Base-by-base conservation (phyloP, 2,888 invertebrate species). In the Encarsia formosa region DNA sequence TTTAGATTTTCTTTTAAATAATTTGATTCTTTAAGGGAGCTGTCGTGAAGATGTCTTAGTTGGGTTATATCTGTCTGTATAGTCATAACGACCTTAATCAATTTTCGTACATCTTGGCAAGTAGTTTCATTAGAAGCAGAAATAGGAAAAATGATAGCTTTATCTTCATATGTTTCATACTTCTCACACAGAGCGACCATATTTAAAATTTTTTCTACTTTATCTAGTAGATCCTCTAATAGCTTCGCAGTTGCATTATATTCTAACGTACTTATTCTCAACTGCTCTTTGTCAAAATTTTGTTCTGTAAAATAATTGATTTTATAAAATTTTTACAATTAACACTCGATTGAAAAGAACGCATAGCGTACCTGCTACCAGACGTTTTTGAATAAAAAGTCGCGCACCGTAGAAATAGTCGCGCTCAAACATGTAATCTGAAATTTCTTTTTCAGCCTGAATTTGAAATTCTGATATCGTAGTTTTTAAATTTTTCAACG, bases 91-190 rank as follows among this genome's bases (percentile, higher is more conserved):
- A n/a, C n/a, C n/a, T n/a, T n/a, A n/a, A n/a, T n/a, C n/a, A n/a
- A n/a, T n/a, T n/a, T n/a, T n/a, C n/a, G n/a, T n/a, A n/a, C n/a
- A n/a, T n/a, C n/a, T n/a, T n/a, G n/a, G n/a, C n/a, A n/a, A n/a
- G n/a, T n/a, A n/a, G n/a, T n/a, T n/a, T n/a, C n/a, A n/a, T n/a
- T n/a, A n/a, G n/a, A n/a, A n/a, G n/a, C n/a, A n/a, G n/a, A n/a
- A n/a, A n/a, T n/a, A 18, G 26, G 26, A 26, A 6, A 8, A 26
- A 26, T 26, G 26, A 26, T 6, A 8, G 11, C 11, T 26, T 64
- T 64, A 19, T 71, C 69, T 22, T 64, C 56, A 16, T 62, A 52
- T 0, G 61, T 65, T 53, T 71, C 69, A 23, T 65, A 70, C 39
- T 69, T 72, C 29, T 60, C 50, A 52, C 69, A 72, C 20, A 62